These are phyloP conservation scores for Temnothorax longispinosus DNA, from an alignment of 1,140 invertebrate genomes.

Conservation along the genomic window DNA sequence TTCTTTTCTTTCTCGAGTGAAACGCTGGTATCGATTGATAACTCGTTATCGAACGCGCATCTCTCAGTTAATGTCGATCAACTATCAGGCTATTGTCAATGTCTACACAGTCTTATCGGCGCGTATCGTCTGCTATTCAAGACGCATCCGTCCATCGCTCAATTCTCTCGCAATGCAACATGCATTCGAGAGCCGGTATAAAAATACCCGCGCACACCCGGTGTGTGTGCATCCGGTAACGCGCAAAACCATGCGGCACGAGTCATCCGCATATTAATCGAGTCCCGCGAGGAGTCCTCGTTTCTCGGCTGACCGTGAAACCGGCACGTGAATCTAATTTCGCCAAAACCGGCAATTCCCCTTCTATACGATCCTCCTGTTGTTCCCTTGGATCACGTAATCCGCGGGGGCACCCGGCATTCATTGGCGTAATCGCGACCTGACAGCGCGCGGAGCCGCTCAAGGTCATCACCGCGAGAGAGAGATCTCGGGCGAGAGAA, in stretches of 20 bases:
- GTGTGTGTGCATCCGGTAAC: constrained; percentile 14
- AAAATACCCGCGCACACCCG: constrained; percentile 14
- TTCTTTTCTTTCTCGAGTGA: background rate
- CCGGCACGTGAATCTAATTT: constrained; percentile 19
- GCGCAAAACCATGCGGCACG: constrained; percentile 13
- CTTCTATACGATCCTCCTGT: background rate
- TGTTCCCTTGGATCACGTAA: constrained; percentile 20
- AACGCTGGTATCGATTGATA: background rate
- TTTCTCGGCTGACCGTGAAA: constrained; percentile 55
- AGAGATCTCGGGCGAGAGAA: constrained; percentile 11
- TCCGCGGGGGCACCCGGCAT: background rate
- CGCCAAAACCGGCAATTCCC: constrained; percentile 40
- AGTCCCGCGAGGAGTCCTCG: constrained; percentile 6
- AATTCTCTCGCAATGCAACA: background rate
- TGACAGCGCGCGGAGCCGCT: constrained; percentile 49
- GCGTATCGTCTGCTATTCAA: background rate
- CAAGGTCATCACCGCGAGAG: constrained; percentile 68
- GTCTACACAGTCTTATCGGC: background rate
- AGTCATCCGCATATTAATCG: constrained; percentile 37
- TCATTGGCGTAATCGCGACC: constrained; percentile 58
- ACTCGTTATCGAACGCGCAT: background rate
- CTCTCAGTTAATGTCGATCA: background rate
- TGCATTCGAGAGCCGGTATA: background rate
- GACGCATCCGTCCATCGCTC: background rate
- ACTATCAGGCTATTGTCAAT: background rate